A percentile compares a stretch with the other conserved stretches of the same genome.
These are phyloP conservation scores for Isurus oxyrinchus DNA, from an alignment of 2,113 vertebrate species.

Conservation along the genomic window DNA sequence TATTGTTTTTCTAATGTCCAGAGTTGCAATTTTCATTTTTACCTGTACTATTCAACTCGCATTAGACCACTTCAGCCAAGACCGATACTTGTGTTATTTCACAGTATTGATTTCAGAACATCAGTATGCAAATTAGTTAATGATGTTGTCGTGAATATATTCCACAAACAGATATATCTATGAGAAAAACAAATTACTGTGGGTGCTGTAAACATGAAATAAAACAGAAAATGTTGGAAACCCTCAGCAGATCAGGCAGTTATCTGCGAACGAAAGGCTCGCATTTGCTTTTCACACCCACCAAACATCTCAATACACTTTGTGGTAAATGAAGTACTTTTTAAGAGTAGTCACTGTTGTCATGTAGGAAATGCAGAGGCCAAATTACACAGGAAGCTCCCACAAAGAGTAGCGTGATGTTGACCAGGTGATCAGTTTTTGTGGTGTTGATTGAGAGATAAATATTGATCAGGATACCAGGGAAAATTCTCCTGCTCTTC, in stretches of 20 bases:
- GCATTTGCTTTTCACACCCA: no score
- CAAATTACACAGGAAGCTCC: no score
- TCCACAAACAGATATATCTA: background rate
- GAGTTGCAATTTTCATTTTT: background rate
- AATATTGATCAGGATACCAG: no score
- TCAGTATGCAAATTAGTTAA: background rate
- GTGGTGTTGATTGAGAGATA: no score
- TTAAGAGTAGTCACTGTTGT: no score
- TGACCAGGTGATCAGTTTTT: no score
- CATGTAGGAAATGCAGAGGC: no score
- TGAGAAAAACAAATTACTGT: background rate
- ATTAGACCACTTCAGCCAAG: background rate
- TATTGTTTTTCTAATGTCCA: no score
- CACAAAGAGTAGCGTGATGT: no score
- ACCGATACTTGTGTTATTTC: background rate
- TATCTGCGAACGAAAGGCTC: background rate
- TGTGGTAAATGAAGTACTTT: no score
- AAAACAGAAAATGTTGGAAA: background rate
- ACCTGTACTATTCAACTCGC: background rate
- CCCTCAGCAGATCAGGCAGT: background rate
- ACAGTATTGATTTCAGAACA: background rate
- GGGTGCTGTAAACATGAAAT: background rate
- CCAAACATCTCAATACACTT: no score
- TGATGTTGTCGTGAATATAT: background rate
- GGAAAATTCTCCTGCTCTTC: no score